Evolutionary conservation across 2,113 vertebrate genomes (phyloP).

Genomic region (Tricholaema leucomelas): DNA sequence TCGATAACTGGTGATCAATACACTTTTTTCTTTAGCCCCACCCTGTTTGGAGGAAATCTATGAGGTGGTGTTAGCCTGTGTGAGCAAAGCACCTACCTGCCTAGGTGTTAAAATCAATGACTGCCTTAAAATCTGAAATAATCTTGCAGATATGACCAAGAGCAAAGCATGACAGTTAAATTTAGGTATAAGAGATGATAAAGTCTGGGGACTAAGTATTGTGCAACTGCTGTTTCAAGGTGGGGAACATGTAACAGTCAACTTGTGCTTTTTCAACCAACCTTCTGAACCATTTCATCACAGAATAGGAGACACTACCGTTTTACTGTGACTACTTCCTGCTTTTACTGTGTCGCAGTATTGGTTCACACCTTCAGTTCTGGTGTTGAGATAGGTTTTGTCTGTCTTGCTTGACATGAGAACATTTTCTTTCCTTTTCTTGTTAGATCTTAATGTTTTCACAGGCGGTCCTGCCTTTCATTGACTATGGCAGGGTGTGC

Average conservation of each 20-base stretch:
- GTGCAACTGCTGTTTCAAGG: neutral
- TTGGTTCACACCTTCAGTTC: neutral
- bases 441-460: neutral
- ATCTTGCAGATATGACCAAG: neutral
- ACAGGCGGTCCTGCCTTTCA: neutral
- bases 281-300: neutral
- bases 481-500: neutral
- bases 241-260: neutral
- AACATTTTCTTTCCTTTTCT: neutral
- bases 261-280: neutral
- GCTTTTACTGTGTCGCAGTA: neutral
- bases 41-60: neutral
- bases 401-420: neutral
- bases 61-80: neutral
- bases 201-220: neutral
- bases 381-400: neutral
- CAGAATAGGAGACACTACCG: neutral
- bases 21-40: neutral
- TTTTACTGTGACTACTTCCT: neutral
- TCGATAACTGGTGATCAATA: neutral
- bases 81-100: neutral
- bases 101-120: neutral
- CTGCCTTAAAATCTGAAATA: neutral
- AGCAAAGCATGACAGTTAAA: neutral
- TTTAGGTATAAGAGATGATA: neutral